A percentile compares a stretch with the other conserved stretches of the same genome.
phyloP scores from a whole-genome alignment of 2,797 vertebrate genomes.

The Echeneis naucrates region DNA sequence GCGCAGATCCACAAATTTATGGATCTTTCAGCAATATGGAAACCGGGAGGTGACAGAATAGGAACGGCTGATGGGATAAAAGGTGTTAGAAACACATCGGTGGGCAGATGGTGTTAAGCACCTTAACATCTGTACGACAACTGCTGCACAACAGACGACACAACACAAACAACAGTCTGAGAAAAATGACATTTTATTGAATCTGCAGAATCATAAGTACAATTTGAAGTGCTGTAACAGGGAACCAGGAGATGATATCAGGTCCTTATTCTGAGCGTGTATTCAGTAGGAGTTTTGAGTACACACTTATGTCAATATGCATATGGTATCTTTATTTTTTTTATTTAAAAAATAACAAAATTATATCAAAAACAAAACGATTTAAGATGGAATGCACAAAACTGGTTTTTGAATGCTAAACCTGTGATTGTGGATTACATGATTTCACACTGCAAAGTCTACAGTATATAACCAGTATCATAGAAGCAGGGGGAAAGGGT shows the following conservation, averaged over 20 bases:
- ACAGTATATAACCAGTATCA: conserved; percentile 79
- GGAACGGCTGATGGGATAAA: no score
- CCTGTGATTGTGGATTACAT: conserved; percentile 73
- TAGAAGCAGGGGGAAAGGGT: conserved; percentile 73
- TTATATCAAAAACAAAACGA: conserved; percentile 75
- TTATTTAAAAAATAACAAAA: conserved; percentile 77
- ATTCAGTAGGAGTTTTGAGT: conserved; percentile 67
- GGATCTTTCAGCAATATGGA: no score
- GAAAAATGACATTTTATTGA: conserved; percentile 88
- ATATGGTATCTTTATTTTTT: conserved; percentile 71
- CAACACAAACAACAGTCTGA: conserved; percentile 63
- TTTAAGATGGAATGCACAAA: conserved; percentile 80
- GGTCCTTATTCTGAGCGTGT: conserved; percentile 77
- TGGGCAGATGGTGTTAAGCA: background rate
- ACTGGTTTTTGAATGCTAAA: conserved; percentile 76
- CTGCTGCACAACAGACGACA: background rate
- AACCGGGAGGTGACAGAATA: no score
- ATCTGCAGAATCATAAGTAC: conserved; percentile 84
- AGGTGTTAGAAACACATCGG: background rate
- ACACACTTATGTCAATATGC: conserved; percentile 75
- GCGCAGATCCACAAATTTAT: no score
- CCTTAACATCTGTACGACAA: background rate
- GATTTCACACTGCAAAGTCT: conserved; percentile 74
- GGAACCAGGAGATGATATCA: conserved; percentile 81
- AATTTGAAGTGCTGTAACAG: conserved; percentile 85